Percentiles rank a stretch among this genome's conserved stretches.
phyloP scores from a whole-genome alignment of 2,113 vertebrate species.

The Sterrhoptilus dennistouni region DNA sequence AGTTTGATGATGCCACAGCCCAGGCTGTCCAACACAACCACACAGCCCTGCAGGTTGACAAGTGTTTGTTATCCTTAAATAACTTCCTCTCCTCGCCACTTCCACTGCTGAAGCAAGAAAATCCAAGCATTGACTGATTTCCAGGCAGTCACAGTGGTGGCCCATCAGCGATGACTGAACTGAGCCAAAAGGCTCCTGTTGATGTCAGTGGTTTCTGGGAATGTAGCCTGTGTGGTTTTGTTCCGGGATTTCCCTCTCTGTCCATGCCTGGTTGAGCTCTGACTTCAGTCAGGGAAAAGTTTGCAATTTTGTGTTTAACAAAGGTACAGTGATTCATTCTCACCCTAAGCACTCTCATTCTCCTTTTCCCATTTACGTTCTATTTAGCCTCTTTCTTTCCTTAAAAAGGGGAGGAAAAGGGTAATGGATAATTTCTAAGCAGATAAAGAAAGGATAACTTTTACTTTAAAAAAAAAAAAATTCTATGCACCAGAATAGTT shows the following conservation, averaged over 20 bases:
- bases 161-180: not conserved
- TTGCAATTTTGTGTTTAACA: not conserved
- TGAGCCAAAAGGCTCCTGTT: slow-evolving; percentile 19
- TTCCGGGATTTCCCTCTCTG: slow-evolving; percentile 11
- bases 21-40: not conserved
- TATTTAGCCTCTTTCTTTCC: not conserved
- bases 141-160: slow-evolving; percentile 31
- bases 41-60: not conserved
- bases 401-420: not conserved
- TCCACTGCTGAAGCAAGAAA: not conserved
- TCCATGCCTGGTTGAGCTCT: not conserved
- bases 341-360: not conserved
- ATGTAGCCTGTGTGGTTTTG: slow-evolving; percentile 18
- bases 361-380: not conserved
- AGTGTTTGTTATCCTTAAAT: not conserved
- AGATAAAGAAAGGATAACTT: not conserved
- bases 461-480: not conserved
- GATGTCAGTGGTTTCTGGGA: slow-evolving; percentile 54
- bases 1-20: not conserved
- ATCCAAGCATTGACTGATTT: not conserved
- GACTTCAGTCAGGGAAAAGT: not conserved
- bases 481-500: not conserved
- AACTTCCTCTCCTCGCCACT: not conserved
- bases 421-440: not conserved
- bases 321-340: not conserved